These are phyloP conservation scores for Sciurus niger DNA, from an alignment of 2,113 vertebrate species.

Conservation along the genomic window DNA sequence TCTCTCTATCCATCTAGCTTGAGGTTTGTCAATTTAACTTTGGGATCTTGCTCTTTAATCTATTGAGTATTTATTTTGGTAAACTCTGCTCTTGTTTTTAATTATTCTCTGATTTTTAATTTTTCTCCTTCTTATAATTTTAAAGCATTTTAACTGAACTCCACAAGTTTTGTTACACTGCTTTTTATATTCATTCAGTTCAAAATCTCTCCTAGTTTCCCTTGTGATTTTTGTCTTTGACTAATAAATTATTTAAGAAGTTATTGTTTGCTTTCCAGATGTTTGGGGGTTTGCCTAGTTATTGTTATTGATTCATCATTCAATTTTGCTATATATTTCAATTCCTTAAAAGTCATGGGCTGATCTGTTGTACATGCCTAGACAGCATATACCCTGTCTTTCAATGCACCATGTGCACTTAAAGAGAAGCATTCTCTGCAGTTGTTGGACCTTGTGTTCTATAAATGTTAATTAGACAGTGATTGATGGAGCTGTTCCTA, in stretches of 20 bases:
- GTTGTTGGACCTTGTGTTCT: background rate
- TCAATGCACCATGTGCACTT: background rate
- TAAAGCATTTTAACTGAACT: constrained; percentile 44
- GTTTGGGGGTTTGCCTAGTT: background rate
- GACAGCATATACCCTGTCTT: background rate
- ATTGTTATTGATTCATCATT: constrained; percentile 53
- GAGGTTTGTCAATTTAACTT: background rate
- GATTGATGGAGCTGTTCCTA: background rate
- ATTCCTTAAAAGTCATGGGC: background rate
- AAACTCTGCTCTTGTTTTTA: background rate
- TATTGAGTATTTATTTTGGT: background rate
- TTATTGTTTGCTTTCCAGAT: constrained; percentile 38
- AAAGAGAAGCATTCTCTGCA: background rate
- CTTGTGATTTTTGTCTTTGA: constrained; percentile 51
- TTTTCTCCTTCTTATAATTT: constrained; percentile 13
- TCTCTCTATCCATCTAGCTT: background rate
- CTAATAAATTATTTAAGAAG: background rate
- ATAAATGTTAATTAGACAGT: background rate
- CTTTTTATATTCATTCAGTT: constrained; percentile 44
- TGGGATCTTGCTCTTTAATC: constrained; percentile 15
- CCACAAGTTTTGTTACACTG: background rate
- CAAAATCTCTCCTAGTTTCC: constrained; percentile 36
- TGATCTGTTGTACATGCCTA: background rate
- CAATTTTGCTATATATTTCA: background rate
- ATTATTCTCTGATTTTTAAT: constrained; percentile 20